Base-by-base conservation (phyloP, 1,140 invertebrate genomes). In the Drosophila aff. region DNA sequence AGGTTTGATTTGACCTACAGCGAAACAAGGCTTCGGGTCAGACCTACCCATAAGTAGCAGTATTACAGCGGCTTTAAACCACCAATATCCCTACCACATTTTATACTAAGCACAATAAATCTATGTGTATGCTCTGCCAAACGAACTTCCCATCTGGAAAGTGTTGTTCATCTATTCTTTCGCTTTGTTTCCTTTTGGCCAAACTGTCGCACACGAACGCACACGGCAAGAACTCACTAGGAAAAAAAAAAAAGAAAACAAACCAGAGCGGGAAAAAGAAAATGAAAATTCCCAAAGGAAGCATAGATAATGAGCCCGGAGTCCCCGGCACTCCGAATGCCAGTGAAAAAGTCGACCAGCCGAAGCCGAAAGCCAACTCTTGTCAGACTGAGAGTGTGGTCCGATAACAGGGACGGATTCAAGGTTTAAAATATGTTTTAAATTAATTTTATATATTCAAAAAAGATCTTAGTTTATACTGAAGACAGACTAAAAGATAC, bases 201-300 rank as follows among this genome's bases (percentile, higher is more conserved):
- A 53, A 81, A 81, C 63, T 90, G 85, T 89, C 85, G 78, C 85
- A 89, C 84, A 89, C 84, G 84, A 89, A 89, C 81, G 84, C 81
- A 84, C 84, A 87, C 85, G 62, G 63, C 83, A n/a, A 78, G 61
- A 83, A 72, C 57, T 57, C 58, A 52, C 8, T 11, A 33, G 44
- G 44, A 46, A 28, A 66, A 46, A 26, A 21, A 21, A 13, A 18
- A 33, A 36, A 44, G 46, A 21, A 31, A 13, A 41, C 31, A 68
- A 68, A 50, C 23, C 60, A 65, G 41, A 75, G 49, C 73, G 41
- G 28, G 57, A 61, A 71, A 89, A 89, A 85, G 81, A 90, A 90
- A 90, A 90, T 90, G 85, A 90, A 91, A 90, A 90, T 90, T 90
- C 85, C 85, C 85, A 90, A 90, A 90, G 85, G 85, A 90, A 90